Evolutionary conservation across 2,888 invertebrate species (phyloP), one percentile per base, ranked within the genome.

Genomic region (Volucella bombylans): DNA sequence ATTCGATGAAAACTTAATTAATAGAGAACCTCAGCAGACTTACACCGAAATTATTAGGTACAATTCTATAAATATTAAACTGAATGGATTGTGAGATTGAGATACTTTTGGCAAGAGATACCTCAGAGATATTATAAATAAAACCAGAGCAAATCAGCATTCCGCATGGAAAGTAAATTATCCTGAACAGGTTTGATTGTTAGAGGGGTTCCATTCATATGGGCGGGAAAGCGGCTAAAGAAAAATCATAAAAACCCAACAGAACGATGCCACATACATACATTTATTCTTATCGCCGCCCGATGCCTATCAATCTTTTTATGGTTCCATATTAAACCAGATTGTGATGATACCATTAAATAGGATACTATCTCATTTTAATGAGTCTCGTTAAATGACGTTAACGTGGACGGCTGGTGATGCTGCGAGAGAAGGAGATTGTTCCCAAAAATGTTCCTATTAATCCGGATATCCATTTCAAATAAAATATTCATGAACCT

Each of bases 291-390:
- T 54, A 73, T 67, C 67, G 65, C 31, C 67, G 59, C 59, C 72
- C 73, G 68, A 62, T 73, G 65, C 31, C 73, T 65, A 67, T 79
- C 73, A 74, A 62, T 41, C 41, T 55, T 80, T 80, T 80, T 62
- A 80, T 68, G 67, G 49, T 18, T 18, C 57, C 62, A 38, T 68
- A 15, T 49, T 62, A 69, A 64, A 43, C 54, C 23, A 45, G 50
- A 54, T 68, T 43, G 18, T 43, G 31, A 43, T 61, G 54, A 65
- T 54, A 59, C 54, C 55, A 31, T 71, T 65, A 65, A 71, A 72
- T 62, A 54, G 64, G 59, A 78, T 64, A 39, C 41, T 31, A 43
- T 50, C 39, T 39, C n/a, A 45, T 52, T 65, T 80, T 73, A 80
- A 73, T 67, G 41, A 31, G n/a, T 15, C 14, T 47, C n/a, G n/a